Evolutionary conservation across 2,797 vertebrate species (phyloP), one percentile per base, ranked within the genome.

Genomic region (Bufotes viridis): DNA sequence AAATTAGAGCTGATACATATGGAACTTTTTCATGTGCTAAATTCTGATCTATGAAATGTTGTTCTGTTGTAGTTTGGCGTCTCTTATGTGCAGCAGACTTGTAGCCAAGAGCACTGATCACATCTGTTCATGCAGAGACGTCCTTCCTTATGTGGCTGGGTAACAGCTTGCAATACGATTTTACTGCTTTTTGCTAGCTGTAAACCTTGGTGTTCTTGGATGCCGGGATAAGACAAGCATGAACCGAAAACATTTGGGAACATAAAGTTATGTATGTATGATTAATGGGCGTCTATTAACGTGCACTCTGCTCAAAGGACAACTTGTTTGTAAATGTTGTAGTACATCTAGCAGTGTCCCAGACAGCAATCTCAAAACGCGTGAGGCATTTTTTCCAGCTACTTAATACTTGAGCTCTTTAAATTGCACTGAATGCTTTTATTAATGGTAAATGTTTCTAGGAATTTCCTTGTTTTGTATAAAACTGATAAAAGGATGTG

Each of bases 401-500:
- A 87, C 92, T 91, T 91, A 91, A 91, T 91, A 89, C 90, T 92
- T 92, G 89, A 91, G 82, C 92, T 92, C 90, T 92, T 94, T 93
- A 90, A 92, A 87, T 91, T 90, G 92, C 87, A 87, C 86, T 88
- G 91, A 90, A 91, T 91, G 83, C 88, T 84, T 89, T 87, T 93
- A 91, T 90, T 81, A 90, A 89, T 91, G 91, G 51, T 87, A 87
- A 90, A 90, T 84, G 91, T 87, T 93, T 92, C 74, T 91, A 95
- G 94, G 95, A 96, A 96, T 96, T 95, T 96, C 93, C 93, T 95
- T 92, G 90, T 93, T 81, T 93, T 92, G 91, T 94, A 93, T 96
- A 95, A 96, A 95, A 92, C 65, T 94, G 95, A 96, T 96, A 96
- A 96, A 94, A 94, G 95, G 94, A 95, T 94, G 93, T 94, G 94